Conservation (phyloP, 1,140 invertebrate species). For the Geopemphigus sp. region DNA sequence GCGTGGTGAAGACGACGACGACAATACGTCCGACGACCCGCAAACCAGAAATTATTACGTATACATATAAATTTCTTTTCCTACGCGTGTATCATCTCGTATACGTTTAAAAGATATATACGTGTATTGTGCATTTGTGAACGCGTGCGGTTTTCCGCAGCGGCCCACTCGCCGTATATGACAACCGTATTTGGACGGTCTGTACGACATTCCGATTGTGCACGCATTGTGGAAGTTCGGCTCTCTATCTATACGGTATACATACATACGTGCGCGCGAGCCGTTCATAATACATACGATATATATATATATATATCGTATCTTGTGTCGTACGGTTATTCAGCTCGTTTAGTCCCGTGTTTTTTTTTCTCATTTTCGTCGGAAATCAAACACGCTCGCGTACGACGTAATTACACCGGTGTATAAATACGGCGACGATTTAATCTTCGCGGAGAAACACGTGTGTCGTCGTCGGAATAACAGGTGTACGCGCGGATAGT, state of each 20-base stretch:
- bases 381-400: too few relatives aligned
- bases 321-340: background rate
- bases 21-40: background rate
- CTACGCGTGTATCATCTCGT: too few relatives aligned
- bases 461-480: background rate
- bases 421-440: too few relatives aligned
- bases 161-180: background rate
- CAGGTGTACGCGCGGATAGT: background rate
- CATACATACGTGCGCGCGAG: too few relatives aligned
- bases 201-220: constrained; percentile 23
- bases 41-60: background rate
- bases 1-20: background rate
- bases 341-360: too few relatives aligned
- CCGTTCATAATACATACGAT: too few relatives aligned
- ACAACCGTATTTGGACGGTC: constrained; percentile 9
- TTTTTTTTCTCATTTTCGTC: too few relatives aligned
- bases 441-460: constrained; percentile 7
- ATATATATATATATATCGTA: background rate
- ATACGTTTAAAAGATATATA: background rate
- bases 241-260: background rate
- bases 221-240: background rate
- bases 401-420: too few relatives aligned
- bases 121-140: background rate
- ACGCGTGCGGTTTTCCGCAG: background rate
- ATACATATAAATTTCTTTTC: background rate